Conservation (phyloP, 2,888 invertebrate genomes). For the Orchesella flavescens region DNA sequence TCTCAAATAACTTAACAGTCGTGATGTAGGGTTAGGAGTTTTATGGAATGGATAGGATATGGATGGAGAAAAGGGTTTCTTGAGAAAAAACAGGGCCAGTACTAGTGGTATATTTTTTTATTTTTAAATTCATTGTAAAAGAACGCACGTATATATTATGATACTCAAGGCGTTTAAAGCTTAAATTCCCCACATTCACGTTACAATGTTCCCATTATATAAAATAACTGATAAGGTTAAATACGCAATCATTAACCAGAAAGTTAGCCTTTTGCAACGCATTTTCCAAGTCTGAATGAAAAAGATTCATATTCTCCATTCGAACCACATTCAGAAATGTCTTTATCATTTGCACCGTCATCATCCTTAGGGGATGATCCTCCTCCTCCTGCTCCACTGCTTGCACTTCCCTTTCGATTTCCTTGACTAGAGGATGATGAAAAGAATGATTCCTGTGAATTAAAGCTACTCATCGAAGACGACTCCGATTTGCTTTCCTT, state of each 20-base stretch:
- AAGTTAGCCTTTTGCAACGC: conserved; percentile 31
- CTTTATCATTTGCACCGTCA: conserved; percentile 54
- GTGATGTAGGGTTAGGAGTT: too few relatives aligned
- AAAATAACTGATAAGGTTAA: too few relatives aligned
- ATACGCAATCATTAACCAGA: neutral
- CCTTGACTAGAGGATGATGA: conserved; percentile 35
- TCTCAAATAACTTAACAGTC: too few relatives aligned
- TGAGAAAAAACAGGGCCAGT: neutral
- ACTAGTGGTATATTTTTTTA: neutral
- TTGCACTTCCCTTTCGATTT: conserved; percentile 11
- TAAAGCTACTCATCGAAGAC: conserved; percentile 36
- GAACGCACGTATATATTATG: too few relatives aligned
- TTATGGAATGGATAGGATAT: too few relatives aligned
- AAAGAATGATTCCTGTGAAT: conserved; percentile 29
- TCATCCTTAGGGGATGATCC: neutral
- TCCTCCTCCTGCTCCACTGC: neutral
- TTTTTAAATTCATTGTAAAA: too few relatives aligned
- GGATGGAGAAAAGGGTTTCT: too few relatives aligned
- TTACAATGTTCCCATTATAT: too few relatives aligned
- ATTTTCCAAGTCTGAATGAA: conserved; percentile 55
- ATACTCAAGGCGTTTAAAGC: too few relatives aligned
- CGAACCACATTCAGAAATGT: conserved; percentile 53
- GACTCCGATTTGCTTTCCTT: conserved; percentile 34
- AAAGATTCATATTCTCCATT: conserved; percentile 56
- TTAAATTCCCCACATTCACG: too few relatives aligned